Evolutionary conservation across 2,797 vertebrate species (phyloP).

Genomic region (Cetoscarus ocellatus): DNA sequence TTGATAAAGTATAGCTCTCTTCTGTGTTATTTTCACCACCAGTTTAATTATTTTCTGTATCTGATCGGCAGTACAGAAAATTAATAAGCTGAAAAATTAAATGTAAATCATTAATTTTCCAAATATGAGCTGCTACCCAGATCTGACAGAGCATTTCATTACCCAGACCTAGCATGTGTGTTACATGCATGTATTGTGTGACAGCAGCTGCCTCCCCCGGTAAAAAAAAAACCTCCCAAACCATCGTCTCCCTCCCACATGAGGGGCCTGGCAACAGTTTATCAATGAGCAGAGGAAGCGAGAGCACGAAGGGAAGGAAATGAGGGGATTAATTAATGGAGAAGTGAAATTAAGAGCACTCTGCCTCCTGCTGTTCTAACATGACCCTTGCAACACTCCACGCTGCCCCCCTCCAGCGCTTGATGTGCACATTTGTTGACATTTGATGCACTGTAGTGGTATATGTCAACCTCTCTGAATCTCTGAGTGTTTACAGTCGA

Average conservation of each 20-base stretch:
- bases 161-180: slow-evolving; percentile 36
- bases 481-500: slow-evolving; percentile 21
- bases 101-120: slow-evolving; percentile 29
- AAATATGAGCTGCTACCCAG: slow-evolving; percentile 28
- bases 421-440: slow-evolving; percentile 35
- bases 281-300: slow-evolving; percentile 60
- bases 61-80: not conserved
- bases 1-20: no score
- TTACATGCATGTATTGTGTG: slow-evolving; percentile 43
- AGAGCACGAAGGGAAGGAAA: slow-evolving; percentile 65
- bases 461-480: slow-evolving; percentile 2
- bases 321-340: slow-evolving; percentile 66
- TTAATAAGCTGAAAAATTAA: not conserved
- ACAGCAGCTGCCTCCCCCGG: slow-evolving; percentile 62
- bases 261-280: slow-evolving; percentile 69
- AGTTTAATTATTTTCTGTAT: not conserved
- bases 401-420: slow-evolving; percentile 9
- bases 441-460: slow-evolving; percentile 11
- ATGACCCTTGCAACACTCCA: slow-evolving; percentile 32
- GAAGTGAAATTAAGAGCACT: slow-evolving; percentile 71
- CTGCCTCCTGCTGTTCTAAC: slow-evolving; percentile 57
- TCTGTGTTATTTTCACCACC: no score
- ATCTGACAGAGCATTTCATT: slow-evolving; percentile 37
- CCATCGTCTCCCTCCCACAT: slow-evolving; percentile 27
- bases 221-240: slow-evolving; percentile 63